Percentiles rank a stretch among this genome's conserved stretches.
Conservation (phyloP, 2,113 vertebrate genomes). For the Clarias magur region DNA sequence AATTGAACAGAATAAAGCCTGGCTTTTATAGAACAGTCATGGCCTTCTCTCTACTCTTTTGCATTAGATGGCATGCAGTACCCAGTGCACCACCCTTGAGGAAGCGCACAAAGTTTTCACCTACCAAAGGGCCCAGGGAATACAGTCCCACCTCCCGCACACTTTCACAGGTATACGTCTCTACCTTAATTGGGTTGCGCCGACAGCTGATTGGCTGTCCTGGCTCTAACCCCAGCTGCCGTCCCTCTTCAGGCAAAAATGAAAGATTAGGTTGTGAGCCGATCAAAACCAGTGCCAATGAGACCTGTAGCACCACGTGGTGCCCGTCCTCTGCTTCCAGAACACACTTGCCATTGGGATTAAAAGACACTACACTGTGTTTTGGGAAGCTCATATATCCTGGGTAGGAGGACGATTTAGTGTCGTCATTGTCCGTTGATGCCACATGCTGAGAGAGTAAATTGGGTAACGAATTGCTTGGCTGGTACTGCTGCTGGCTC, state of each 20-base stretch:
- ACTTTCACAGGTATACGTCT: slow-evolving; percentile 71
- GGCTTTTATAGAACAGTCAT: neutral
- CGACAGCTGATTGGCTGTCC: slow-evolving; percentile 70
- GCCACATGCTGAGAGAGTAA: neutral
- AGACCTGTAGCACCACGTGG: slow-evolving; percentile 67
- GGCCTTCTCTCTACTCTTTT: slow-evolving; percentile 32
- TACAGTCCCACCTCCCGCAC: slow-evolving; percentile 68
- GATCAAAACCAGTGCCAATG: slow-evolving; percentile 76
- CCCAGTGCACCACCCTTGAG: slow-evolving; percentile 77
- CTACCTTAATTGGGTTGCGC: slow-evolving; percentile 73
- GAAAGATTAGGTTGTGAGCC: slow-evolving; percentile 75
- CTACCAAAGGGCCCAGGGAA: slow-evolving; percentile 78
- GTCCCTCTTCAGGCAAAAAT: slow-evolving; percentile 66
- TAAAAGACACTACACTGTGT: slow-evolving; percentile 68
- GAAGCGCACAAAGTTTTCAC: slow-evolving; percentile 81
- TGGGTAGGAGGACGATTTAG: slow-evolving; percentile 60
- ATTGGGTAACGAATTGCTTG: neutral
- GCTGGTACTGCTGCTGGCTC: slow-evolving; percentile 72
- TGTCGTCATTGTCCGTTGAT: slow-evolving; percentile 7
- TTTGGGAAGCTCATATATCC: slow-evolving; percentile 76
- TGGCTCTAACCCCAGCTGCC: slow-evolving; percentile 53
- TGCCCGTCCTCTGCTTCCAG: slow-evolving; percentile 66
- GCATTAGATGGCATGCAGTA: slow-evolving; percentile 68
- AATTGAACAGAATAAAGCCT: neutral
- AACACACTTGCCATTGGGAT: slow-evolving; percentile 70